phyloP scores from a whole-genome alignment of 2,797 vertebrate species.

The Apogon hyalosoma region DNA sequence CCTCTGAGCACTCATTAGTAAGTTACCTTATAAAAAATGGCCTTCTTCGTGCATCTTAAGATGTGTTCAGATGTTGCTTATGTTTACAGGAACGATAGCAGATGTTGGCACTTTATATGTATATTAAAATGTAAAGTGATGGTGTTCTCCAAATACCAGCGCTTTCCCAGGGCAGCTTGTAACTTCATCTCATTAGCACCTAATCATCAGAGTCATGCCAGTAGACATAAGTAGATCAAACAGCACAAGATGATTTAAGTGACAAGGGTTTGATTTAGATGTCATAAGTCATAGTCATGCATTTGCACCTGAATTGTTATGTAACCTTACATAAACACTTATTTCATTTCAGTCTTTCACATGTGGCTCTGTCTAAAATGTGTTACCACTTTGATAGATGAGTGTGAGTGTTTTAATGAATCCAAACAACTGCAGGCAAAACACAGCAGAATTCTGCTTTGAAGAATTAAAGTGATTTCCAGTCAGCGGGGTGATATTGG shows the following conservation, averaged over 20 bases:
- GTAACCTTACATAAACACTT: neutral
- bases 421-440: constrained; percentile 15
- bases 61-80: neutral
- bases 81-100: neutral
- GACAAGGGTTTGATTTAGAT: neutral
- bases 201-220: constrained; percentile 2
- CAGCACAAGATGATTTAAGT: constrained; percentile 6
- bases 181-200: constrained; percentile 10
- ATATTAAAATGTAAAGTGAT: neutral
- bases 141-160: neutral
- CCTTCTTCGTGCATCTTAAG: constrained; percentile 1
- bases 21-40: neutral
- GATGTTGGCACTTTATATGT: neutral
- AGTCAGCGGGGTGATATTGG: neutral
- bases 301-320: neutral
- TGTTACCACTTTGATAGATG: constrained; percentile 11
- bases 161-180: constrained; percentile 17
- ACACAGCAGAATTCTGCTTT: constrained; percentile 4
- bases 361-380: neutral
- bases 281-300: neutral
- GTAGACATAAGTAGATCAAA: constrained; percentile 16
- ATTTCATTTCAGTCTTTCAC: neutral
- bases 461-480: constrained; percentile 11
- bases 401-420: constrained; percentile 7
- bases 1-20: too few relatives aligned